Percentiles rank a stretch among this genome's conserved stretches.
Conservation (phyloP, 2,113 vertebrate species). For the Anguilla japonica region DNA sequence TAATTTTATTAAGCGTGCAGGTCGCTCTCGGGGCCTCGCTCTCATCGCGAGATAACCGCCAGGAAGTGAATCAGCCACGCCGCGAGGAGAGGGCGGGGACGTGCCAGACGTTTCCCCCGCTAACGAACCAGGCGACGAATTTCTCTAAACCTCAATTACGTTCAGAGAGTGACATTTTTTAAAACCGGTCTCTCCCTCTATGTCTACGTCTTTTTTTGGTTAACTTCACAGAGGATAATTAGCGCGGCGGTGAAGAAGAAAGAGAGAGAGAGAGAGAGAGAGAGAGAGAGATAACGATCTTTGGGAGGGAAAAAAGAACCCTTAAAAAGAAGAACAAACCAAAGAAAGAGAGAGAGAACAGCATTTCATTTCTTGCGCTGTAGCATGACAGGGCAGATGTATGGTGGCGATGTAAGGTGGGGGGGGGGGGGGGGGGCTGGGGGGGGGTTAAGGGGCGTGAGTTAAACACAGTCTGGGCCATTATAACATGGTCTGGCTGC, state of each 20-base stretch:
- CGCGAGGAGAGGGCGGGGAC: background rate
- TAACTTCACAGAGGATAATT: conserved; percentile 43
- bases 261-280: no score
- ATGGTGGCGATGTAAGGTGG: background rate
- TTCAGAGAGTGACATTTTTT: conserved; percentile 41
- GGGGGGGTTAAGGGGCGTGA: background rate
- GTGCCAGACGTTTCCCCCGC: conserved; percentile 27
- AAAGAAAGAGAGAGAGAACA: background rate
- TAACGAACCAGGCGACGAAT: conserved; percentile 42
- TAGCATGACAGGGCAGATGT: background rate
- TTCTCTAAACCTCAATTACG: conserved; percentile 15
- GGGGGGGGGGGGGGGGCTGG: no score
- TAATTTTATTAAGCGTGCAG: background rate
- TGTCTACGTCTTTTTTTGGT: conserved; percentile 1
- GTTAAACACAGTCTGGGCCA: background rate
- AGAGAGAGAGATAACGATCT: conserved; percentile 34
- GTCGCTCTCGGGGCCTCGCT: background rate
- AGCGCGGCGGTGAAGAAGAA: conserved; percentile 24
- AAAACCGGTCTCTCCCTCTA: background rate
- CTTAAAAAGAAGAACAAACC: background rate
- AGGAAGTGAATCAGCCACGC: conserved; percentile 22
- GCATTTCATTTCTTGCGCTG: background rate
- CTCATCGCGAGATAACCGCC: background rate
- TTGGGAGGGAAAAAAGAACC: conserved; percentile 7
- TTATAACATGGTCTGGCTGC: background rate